A percentile compares a stretch with the other conserved stretches of the same genome.
Conservation (phyloP, 2,797 vertebrate genomes). For the Mus caroli region DNA sequence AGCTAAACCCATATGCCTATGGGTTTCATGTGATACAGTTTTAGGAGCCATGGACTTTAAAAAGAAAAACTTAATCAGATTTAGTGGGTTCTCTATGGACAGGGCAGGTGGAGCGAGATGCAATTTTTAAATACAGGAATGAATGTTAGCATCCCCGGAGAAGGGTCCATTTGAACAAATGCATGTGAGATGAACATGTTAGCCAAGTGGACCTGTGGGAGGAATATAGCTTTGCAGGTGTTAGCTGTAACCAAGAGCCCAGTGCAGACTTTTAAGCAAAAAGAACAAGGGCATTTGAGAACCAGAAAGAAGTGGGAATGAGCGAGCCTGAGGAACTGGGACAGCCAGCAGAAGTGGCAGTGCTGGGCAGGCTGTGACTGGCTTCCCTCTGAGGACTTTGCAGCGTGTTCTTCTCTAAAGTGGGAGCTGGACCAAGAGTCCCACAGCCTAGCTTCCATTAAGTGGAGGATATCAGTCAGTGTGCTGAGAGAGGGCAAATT, state of each 20-base stretch:
- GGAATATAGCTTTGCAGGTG: not conserved
- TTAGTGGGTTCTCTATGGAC: not conserved
- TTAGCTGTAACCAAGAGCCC: not conserved
- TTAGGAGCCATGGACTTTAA: not conserved
- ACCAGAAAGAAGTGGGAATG: not conserved
- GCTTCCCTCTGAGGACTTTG: not conserved
- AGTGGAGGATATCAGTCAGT: not conserved
- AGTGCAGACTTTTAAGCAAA: not conserved
- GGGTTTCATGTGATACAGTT: not conserved
- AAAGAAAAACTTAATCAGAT: not conserved
- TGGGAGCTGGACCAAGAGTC: not conserved
- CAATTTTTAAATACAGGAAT: not conserved
- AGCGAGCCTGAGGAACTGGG: not conserved
- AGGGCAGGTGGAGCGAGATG: not conserved
- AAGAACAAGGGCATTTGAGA: not conserved
- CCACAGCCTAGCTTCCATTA: not conserved
- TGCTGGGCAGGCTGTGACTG: not conserved
- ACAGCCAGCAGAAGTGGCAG: not conserved
- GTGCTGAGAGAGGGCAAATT: not conserved
- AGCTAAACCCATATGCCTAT: not conserved
- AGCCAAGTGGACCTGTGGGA: not conserved
- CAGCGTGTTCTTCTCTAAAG: not conserved
- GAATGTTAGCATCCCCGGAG: not conserved
- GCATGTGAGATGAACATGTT: not conserved
- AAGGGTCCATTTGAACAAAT: not conserved